phyloP scores from a whole-genome alignment of 2,888 invertebrate species.

The Oxyscelio sp. region DNA sequence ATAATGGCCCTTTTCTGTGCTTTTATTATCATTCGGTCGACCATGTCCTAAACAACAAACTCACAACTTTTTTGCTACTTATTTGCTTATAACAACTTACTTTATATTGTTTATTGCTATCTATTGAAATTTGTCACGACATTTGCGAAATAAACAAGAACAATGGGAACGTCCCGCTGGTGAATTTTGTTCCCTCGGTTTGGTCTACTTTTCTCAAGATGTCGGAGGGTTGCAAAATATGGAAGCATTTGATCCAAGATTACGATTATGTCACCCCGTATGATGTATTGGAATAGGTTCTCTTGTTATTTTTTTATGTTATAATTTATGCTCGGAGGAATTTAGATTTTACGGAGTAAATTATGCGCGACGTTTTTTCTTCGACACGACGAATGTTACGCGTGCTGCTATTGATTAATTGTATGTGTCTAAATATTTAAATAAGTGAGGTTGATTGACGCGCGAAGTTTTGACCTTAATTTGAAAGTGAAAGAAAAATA shows the following conservation, averaged over 20 bases:
- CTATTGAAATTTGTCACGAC: too few species aligned
- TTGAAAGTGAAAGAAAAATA: too few species aligned
- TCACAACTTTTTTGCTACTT: constrained; percentile 8
- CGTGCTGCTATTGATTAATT: neutral
- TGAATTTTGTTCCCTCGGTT: constrained; percentile 10
- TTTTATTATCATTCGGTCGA: constrained; percentile 79
- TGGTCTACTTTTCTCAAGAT: constrained; percentile 36
- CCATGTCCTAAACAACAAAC: constrained; percentile 46
- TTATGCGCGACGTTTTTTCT: neutral
- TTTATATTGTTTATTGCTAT: neutral
- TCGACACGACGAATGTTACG: neutral
- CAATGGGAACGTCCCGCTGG: too few species aligned
- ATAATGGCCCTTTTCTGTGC: constrained; percentile 83
- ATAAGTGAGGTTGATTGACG: neutral
- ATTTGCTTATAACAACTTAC: neutral
- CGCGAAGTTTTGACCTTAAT: neutral
- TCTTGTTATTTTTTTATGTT: constrained; percentile 1
- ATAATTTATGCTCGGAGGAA: constrained; percentile 42
- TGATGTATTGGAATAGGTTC: constrained; percentile 48
- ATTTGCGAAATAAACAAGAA: too few species aligned
- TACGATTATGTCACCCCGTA: constrained; percentile 47
- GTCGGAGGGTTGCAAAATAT: constrained; percentile 11
- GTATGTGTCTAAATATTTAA: neutral
- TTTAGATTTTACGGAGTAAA: constrained; percentile 23
- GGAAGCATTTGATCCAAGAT: constrained; percentile 33